phyloP scores from a whole-genome alignment of 1,140 invertebrate species.

The Aphaenogaster ashmeadi region DNA sequence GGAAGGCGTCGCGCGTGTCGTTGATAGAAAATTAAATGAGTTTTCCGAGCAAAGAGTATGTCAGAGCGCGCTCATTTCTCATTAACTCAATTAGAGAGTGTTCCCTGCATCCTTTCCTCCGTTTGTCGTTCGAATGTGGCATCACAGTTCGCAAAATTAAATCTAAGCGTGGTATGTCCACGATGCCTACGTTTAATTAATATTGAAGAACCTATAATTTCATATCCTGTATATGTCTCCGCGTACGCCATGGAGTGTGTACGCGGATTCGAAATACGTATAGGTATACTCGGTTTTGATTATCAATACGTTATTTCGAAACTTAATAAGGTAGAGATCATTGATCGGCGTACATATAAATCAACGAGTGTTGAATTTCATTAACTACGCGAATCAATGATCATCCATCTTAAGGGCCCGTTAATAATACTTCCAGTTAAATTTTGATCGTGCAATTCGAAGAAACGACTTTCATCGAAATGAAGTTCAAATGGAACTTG shows the following conservation, averaged over 20 bases:
- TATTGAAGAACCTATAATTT: constrained; percentile 32
- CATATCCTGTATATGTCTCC: background rate
- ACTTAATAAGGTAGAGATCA: background rate
- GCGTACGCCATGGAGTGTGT: background rate
- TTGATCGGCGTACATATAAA: background rate
- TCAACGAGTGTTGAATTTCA: background rate
- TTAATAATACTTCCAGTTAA: background rate
- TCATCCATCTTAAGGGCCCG: background rate
- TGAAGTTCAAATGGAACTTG: constrained; percentile 27
- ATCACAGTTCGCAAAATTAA: constrained; percentile 49
- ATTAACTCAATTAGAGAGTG: constrained; percentile 61
- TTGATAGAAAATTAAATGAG: constrained; percentile 44
- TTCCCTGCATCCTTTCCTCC: constrained; percentile 6
- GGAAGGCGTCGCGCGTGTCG: background rate
- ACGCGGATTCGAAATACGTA: background rate
- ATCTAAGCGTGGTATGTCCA: background rate
- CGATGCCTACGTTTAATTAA: constrained; percentile 54
- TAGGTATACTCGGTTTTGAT: background rate
- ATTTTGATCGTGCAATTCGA: background rate
- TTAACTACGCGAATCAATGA: background rate
- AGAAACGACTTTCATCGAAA: constrained; percentile 13
- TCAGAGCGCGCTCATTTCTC: constrained; percentile 57
- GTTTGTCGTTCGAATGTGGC: background rate
- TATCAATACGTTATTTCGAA: background rate
- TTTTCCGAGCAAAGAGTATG: constrained; percentile 18